Evolutionary conservation across 2,113 vertebrate genomes (phyloP), one percentile per base, ranked within the genome.

Genomic region (Paraplagusia blochii): DNA sequence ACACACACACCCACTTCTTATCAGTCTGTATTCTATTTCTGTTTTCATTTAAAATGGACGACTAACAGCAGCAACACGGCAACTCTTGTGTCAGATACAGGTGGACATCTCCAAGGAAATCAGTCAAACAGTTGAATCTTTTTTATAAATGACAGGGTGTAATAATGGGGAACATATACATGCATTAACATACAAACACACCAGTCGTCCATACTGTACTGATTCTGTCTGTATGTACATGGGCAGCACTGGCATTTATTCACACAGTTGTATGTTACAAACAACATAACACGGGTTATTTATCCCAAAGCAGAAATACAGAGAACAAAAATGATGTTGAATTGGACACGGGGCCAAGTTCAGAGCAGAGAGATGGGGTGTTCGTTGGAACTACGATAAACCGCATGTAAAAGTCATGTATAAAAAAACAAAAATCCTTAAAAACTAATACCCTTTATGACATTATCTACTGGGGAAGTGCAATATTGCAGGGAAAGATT

Each of bases 41-140:
- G 83, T 83, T 88, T 86, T 87, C 68, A 87, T 80, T 80, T 84
- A 85, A 90, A 90, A 91, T 90, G 87, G 88, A 81, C 90, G 87
- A 89, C 89, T 90, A 92, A 88, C 87, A 80, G 85, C 38, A 53
- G 77, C 73, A 47, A 74, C 77, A 71, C 70, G 79, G 89, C 87
- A 83, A 80, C 84, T 87, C 84, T 80, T 81, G 74, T 83, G 77
- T 78, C 73, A 83, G 77, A 86, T 83, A 85, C 73, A 83, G 85
- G 77, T 80, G 68, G 74, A 51, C 70, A 65, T 62, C 82, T 82
- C 76, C 64, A 76, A 63, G 69, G 84, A 79, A 84, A 87, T 87
- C 83, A 74, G 65, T 81, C 74, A 76, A 29, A 63, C 38, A 50
- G 64, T 72, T 69, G 45, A 88, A 80, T 83, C 67, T 83, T 80